Percentiles rank a stretch among this genome's conserved stretches.
These are phyloP conservation scores for Ormyrus thymus DNA, from an alignment of 2,888 invertebrate species.

Conservation along the genomic window DNA sequence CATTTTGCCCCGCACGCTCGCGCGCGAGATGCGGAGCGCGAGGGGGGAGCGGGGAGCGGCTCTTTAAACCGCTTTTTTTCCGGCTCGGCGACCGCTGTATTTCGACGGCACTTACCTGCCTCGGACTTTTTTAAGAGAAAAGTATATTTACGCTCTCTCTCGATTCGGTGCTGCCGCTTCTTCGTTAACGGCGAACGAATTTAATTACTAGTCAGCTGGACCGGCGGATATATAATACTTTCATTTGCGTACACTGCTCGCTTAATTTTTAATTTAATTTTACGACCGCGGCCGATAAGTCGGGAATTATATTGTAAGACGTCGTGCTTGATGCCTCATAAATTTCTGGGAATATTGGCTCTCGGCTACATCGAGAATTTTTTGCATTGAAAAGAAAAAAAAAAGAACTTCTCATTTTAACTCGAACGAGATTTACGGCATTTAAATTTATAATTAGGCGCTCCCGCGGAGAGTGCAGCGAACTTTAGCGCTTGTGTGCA, in stretches of 20 bases:
- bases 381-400: too few species aligned
- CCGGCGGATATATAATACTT: neutral
- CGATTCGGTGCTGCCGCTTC: neutral
- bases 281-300: too few species aligned
- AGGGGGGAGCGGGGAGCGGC: neutral
- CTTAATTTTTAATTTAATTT: too few species aligned
- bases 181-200: neutral
- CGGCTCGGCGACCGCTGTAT: neutral
- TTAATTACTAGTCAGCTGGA: neutral
- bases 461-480: too few species aligned
- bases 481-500: too few species aligned
- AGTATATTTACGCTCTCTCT: neutral
- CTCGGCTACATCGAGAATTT: too few species aligned
- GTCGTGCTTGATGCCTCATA: too few species aligned
- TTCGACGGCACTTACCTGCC: neutral
- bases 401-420: too few species aligned
- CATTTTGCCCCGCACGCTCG: neutral
- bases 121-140: neutral
- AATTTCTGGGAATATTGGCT: too few species aligned
- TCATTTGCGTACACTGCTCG: neutral
- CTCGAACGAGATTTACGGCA: too few species aligned
- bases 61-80: constrained; percentile 5
- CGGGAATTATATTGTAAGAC: too few species aligned
- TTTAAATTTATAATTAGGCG: too few species aligned
- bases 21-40: neutral